Evolutionary conservation across 2,797 vertebrate species (phyloP), one percentile per base, ranked within the genome.

Genomic region (Poeciliopsis paucimaculata): DNA sequence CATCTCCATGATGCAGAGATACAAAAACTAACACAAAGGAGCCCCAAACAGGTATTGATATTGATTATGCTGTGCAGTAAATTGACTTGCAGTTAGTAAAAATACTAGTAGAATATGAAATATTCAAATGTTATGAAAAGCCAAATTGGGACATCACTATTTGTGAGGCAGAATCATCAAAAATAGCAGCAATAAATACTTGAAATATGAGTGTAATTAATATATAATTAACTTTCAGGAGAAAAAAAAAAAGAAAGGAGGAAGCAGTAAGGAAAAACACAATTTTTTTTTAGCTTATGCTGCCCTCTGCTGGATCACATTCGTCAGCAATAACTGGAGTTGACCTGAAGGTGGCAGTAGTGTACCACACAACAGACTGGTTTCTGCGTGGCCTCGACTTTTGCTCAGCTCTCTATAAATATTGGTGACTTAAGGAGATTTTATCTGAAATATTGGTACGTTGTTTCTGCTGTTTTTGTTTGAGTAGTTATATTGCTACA

Each of bases 231-330:
- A 45, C n/a, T 46, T 34, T 34, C 28, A 28, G 60, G 13, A 8
- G 10, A 1, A 36, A 9, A 66, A 66, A 39, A 36, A 20, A 66
- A 23, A 66, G 34, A 66, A 9, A 64, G 16, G 2, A 16, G 16
- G 15, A 5, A 9, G 34, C 20, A 34, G 31, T 13, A 9, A 36
- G 9, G 20, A 9, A 51, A 51, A 18, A 7, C 7, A 7, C 41
- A 39, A 55, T 60, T 46, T 84, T 77, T 55, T 0, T 13, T 82
- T 15, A 20, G 71, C 13, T 1, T 12, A 13, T 87, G 68, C 86
- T 88, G 90, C 89, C 87, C 88, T 77, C 91, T 89, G 77, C 72
- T 89, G 91, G 36, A 0, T 13, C 0, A 16, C 34, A 8, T 20
- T 11, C 0, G 3, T 34, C 0, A 6, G 5, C 36, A n/a, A 16